Percentiles rank a stretch among this genome's conserved stretches.
Evolutionary conservation across 2,888 invertebrate species (phyloP).

Genomic region (Oeneis ivallda): DNA sequence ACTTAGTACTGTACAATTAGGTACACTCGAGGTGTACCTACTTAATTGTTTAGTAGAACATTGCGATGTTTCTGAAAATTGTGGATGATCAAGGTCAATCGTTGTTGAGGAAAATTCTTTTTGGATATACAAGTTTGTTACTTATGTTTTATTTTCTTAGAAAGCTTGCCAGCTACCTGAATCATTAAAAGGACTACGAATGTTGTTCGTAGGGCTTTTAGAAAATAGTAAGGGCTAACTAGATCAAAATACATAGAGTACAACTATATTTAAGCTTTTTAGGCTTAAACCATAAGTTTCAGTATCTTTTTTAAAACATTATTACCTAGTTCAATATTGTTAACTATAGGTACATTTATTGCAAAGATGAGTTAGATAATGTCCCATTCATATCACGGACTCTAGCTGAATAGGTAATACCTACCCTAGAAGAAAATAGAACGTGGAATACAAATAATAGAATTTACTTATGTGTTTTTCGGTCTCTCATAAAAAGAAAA

Average conservation of each 20-base stretch:
- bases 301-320: no score
- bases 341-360: no score
- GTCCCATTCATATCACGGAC: no score
- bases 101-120: background rate
- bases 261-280: no score
- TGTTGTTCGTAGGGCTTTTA: no score
- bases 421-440: background rate
- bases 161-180: no score
- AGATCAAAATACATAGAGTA: no score
- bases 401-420: background rate
- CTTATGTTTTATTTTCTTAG: background rate
- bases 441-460: conserved; percentile 1
- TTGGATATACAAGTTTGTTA: background rate
- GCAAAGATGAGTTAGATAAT: no score
- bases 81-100: conserved; percentile 6
- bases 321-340: no score
- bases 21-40: conserved; percentile 19
- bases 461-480: background rate
- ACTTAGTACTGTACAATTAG: conserved; percentile 35
- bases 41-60: conserved; percentile 20
- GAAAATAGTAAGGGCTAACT: no score
- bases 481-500: conserved; percentile 16
- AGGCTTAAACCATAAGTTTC: no score
- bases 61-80: conserved; percentile 4
- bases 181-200: no score